phyloP scores from a whole-genome alignment of 2,797 vertebrate species.

The Neopelma chrysocephalum region DNA sequence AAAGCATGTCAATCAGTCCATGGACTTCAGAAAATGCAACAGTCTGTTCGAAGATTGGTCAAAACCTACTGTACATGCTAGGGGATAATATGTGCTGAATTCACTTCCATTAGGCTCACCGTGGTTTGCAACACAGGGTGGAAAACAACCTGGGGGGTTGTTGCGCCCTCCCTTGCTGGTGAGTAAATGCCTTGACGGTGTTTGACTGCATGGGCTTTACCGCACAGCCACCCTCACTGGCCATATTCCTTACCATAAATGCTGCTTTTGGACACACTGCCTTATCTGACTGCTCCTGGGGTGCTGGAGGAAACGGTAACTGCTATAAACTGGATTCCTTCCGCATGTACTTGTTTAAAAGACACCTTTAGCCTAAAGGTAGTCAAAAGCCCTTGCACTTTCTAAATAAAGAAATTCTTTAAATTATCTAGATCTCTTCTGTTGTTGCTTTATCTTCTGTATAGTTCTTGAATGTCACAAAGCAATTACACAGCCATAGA shows the following conservation, averaged over 20 bases:
- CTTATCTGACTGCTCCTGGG: neutral
- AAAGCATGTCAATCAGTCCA: fast-evolving
- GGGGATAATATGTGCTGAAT: neutral
- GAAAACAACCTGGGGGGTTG: fast-evolving
- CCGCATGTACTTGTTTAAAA: neutral
- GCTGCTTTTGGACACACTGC: neutral
- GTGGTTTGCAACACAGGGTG: neutral
- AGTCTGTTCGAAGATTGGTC: neutral
- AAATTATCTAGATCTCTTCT: neutral
- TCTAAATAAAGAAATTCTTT: neutral
- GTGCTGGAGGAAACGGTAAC: neutral
- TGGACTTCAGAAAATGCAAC: neutral
- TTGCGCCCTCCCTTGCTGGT: neutral
- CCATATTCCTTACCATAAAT: neutral
- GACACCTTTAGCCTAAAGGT: neutral
- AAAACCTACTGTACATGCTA: fast-evolving
- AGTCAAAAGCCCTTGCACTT: neutral
- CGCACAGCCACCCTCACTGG: neutral
- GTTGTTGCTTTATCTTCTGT: neutral
- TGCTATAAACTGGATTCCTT: neutral
- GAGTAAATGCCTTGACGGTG: neutral
- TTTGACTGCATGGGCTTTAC: neutral
- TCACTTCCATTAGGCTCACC: neutral
- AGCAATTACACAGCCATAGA: neutral
- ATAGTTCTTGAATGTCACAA: neutral